Evolutionary conservation across 2,888 invertebrate genomes (phyloP), one percentile per base, ranked within the genome.

Genomic region (Octonoba sinensis): DNA sequence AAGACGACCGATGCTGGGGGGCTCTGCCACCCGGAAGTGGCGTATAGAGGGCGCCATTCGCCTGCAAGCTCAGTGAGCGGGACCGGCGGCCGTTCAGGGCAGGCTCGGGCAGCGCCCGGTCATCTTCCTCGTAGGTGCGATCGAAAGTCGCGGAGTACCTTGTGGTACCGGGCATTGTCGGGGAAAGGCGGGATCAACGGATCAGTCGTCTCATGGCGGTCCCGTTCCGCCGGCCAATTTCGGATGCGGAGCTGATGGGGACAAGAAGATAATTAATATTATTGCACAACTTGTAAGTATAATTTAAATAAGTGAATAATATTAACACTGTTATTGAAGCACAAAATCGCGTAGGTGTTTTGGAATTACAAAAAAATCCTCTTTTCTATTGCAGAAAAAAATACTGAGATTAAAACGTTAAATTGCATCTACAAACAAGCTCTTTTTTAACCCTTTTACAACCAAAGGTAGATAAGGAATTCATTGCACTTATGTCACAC

Each of bases 101-200:
- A 24, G 60, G 20, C 3, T 49, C 44, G 20, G 83, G 54, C 15
- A 13, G n/a, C 11, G 13, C 16, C 16, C 22, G 44, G 3, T 70
- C 72, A 1, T 81, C 76, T 15, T 85, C 85, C 56, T 83, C 83
- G 72, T 85, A 85, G 11, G 84, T 69, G 20, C 76, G 76, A 49
- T 85, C 85, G 49, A 84, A 81, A 8, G 84, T 75, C 20, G 85
- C 84, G 8, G 85, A 85, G 49, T 84, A 84, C 56, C 85, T 66
- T 12, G 84, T 85, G 20, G 84, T 84, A 27, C 82, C 85, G 27
- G 85, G 85, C 85, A 85, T 85, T 46, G 15, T 20, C 16, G n/a
- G 20, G 18, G n/a, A 47, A 46, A 4, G 27, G 22, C 18, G 36
- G 44, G n/a, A 24, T 36, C 12, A 60, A 16, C 13, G 36, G 8